Base-by-base conservation (phyloP, 2,113 vertebrate genomes). In the Cyprinus carpio region DNA sequence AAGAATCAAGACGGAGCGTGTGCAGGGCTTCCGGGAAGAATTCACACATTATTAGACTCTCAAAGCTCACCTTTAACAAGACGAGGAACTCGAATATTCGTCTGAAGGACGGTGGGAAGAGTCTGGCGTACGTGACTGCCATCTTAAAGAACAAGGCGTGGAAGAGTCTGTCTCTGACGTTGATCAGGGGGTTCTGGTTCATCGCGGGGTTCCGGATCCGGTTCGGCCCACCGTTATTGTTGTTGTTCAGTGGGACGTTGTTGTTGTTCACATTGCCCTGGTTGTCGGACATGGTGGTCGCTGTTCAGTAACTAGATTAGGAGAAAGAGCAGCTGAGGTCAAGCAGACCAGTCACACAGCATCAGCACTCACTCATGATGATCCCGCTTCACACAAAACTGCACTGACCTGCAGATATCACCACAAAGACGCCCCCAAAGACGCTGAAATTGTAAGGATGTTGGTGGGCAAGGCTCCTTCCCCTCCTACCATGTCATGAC, bases 71-170 rank as follows among this genome's bases (percentile, higher is more conserved):
- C 97, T 99, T 99, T 62, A 99, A 95, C 46, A 99, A 94, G n/a
- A 99, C 95, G 60, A 98, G 97, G 92, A 99, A 99, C 92, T 99
- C 98, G 76, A 99, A 99, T 74, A 99, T 95, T 3, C 98, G 95
- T 7, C 98, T 96, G 91, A 98, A 99, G 18, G 97, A 97, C 0
- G 98, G 96, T 0, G 98, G 98, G 90, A 99, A 99, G n/a, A 99
- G 96, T 4, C 98, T 95, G 15, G 97, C 97, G 15, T 99, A 99
- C 25, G 98, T 99, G 83, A 99, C 98, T 29, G 98, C 98, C 97
- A 99, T 99, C 94, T 98, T 99, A 94, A 99, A 99, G 92, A 99
- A 99, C 0, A 99, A 96, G 0, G 98, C 98, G 13, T 99, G 98
- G 92, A 99, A 99, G n/a, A 99, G 97, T 46, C 98, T 95, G 87